Conservation (phyloP, 2,888 invertebrate genomes). For the Tachina lurida region DNA sequence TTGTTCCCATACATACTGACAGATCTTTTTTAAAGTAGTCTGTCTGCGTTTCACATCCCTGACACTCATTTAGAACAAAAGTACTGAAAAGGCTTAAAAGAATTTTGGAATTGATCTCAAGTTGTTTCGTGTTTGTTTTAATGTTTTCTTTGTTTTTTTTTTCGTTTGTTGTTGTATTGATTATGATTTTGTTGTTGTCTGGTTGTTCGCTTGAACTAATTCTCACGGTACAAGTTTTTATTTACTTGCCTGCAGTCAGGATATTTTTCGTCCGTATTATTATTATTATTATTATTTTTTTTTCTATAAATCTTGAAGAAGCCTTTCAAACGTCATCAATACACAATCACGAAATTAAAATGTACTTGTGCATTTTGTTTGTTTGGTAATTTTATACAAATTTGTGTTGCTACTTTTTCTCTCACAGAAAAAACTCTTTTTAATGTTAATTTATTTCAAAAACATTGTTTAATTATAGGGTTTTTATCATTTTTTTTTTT, state of each 20-base stretch:
- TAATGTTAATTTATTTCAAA: not conserved
- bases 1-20: too few relatives aligned
- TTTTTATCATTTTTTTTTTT: not conserved
- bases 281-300: not conserved
- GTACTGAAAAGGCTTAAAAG: constrained; percentile 38
- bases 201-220: constrained; percentile 59
- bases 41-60: constrained; percentile 14
- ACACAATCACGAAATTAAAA: not conserved
- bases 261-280: constrained; percentile 24
- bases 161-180: not conserved
- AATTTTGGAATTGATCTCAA: constrained; percentile 44
- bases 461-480: constrained; percentile 13
- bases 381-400: constrained; percentile 34
- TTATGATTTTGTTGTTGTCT: constrained; percentile 40
- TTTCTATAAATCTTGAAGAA: constrained; percentile 23
- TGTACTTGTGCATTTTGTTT: constrained; percentile 3
- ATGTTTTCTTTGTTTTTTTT: constrained; percentile 34
- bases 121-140: constrained; percentile 53
- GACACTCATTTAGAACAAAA: not conserved
- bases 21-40: too few relatives aligned
- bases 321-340: constrained; percentile 36
- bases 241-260: constrained; percentile 46
- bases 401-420: constrained; percentile 20
- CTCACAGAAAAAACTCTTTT: constrained; percentile 4
- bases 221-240: constrained; percentile 63